phyloP scores from a whole-genome alignment of 2,113 vertebrate genomes.

The Cyrtonyx montezumae region DNA sequence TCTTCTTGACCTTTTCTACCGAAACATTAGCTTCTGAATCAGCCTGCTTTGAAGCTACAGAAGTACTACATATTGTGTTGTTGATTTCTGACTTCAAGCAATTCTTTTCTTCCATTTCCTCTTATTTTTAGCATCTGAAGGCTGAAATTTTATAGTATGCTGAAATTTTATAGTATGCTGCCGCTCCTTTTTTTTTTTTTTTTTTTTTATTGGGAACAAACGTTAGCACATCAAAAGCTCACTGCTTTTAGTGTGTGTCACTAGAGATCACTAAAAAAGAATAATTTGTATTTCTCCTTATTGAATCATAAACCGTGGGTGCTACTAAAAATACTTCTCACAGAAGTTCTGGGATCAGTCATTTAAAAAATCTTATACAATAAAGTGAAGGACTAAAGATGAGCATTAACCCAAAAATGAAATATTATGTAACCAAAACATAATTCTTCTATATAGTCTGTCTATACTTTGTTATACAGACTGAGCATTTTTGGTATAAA shows the following conservation, averaged over 20 bases:
- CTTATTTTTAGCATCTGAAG: slow-evolving; percentile 49
- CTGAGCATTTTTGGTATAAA: not conserved
- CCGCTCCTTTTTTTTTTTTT: not conserved
- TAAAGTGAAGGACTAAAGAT: not conserved
- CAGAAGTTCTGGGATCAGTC: not conserved
- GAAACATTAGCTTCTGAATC: slow-evolving; percentile 62
- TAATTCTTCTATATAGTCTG: not conserved
- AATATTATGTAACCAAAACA: not conserved
- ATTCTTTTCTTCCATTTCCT: slow-evolving; percentile 25
- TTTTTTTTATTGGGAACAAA: slow-evolving; percentile 11
- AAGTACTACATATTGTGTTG: slow-evolving; percentile 33
- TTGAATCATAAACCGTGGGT: slow-evolving; percentile 34
- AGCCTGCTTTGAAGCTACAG: slow-evolving; percentile 43
- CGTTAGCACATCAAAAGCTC: slow-evolving; percentile 44
- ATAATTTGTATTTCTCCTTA: not conserved
- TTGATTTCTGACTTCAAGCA: slow-evolving; percentile 37
- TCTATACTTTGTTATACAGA: not conserved
- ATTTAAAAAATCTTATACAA: not conserved
- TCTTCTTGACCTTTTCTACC: slow-evolving; percentile 56
- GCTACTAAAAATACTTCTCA: slow-evolving; percentile 16
- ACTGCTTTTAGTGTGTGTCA: slow-evolving; percentile 21
- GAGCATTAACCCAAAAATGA: not conserved
- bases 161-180: slow-evolving; percentile 35
- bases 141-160: slow-evolving; percentile 40
- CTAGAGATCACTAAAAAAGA: slow-evolving; percentile 9